Percentiles rank a stretch among this genome's conserved stretches.
Evolutionary conservation across 2,888 invertebrate genomes (phyloP).

Genomic region (Creontiades dilutus): DNA sequence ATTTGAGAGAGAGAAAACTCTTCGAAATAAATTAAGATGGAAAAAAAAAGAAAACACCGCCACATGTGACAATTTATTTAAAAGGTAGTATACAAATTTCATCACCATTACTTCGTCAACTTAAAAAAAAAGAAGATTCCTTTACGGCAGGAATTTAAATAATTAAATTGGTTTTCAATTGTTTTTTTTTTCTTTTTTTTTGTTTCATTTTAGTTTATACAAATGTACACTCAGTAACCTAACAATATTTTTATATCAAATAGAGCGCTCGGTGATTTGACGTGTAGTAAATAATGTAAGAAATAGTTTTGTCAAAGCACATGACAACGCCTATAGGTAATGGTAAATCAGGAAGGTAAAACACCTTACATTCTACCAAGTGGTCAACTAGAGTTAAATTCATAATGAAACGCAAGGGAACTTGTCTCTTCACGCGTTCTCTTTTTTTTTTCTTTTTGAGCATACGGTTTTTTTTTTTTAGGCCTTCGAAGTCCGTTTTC

Average conservation of each 20-base stretch:
- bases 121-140: not conserved
- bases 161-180: not conserved
- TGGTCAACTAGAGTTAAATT: slow-evolving; percentile 40
- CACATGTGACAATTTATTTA: not conserved
- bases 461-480: slow-evolving; percentile 42
- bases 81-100: not conserved
- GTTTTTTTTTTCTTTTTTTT: not conserved
- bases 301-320: slow-evolving; percentile 42
- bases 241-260: not conserved
- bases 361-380: slow-evolving; percentile 27
- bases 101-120: not conserved
- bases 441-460: slow-evolving; percentile 29
- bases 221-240: slow-evolving; percentile 36
- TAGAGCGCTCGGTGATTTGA: not conserved
- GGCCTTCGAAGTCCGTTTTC: slow-evolving; percentile 10
- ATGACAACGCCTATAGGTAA: slow-evolving; percentile 29
- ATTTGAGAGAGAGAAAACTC: not conserved
- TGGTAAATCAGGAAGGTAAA: slow-evolving; percentile 16
- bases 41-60: not conserved
- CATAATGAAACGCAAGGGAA: slow-evolving; percentile 31
- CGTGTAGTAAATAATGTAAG: slow-evolving; percentile 17
- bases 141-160: not conserved
- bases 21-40: not conserved
- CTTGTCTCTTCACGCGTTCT: slow-evolving; percentile 25
- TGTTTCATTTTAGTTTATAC: not conserved